These are phyloP conservation scores for Ameiurus melas DNA, from an alignment of 2,113 vertebrate species.

Conservation along the genomic window DNA sequence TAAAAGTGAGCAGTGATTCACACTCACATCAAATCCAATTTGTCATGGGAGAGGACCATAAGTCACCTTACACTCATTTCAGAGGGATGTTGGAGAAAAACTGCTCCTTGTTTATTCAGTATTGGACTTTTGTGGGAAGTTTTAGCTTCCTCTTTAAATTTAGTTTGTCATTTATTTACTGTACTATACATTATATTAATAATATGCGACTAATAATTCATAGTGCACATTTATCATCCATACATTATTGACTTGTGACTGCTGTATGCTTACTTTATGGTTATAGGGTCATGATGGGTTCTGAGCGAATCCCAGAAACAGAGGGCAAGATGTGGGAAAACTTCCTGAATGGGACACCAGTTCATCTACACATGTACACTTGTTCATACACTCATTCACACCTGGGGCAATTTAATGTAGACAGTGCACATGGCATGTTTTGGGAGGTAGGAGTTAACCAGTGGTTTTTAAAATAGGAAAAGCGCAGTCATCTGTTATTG, in stretches of 20 bases:
- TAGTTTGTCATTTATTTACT: not conserved
- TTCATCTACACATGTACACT: not conserved
- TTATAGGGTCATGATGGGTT: not conserved
- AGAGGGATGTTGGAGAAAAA: not conserved
- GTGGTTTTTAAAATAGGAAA: not conserved
- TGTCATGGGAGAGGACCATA: not conserved
- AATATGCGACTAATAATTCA: not conserved
- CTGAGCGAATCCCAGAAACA: not conserved
- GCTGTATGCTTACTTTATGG: not conserved
- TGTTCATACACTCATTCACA: not conserved
- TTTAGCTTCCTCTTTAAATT: not conserved
- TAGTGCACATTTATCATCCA: not conserved
- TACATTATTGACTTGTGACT: not conserved
- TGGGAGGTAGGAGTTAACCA: not conserved
- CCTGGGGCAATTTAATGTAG: not conserved
- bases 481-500: not conserved
- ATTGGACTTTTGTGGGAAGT: not conserved
- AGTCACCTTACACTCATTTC: conserved; percentile 3
- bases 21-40: not conserved
- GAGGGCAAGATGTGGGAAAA: not conserved
- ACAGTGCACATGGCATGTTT: not conserved
- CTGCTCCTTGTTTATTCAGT: not conserved
- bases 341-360: not conserved
- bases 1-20: not conserved
- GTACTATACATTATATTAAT: not conserved